These are phyloP conservation scores for Heterotis niloticus DNA, from an alignment of 2,113 vertebrate genomes.

Conservation along the genomic window DNA sequence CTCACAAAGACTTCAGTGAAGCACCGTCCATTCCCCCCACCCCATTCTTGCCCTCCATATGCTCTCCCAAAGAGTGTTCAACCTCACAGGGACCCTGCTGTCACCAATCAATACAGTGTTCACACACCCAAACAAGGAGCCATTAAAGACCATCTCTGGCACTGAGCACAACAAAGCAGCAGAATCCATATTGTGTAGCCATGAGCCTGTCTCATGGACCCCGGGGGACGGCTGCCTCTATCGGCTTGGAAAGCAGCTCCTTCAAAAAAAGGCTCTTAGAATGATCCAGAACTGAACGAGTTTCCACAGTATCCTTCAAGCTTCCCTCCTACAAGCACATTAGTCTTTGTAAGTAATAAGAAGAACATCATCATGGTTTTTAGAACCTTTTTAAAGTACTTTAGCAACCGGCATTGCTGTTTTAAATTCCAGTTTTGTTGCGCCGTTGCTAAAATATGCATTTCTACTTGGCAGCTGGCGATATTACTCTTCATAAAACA, in stretches of 20 bases:
- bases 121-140: conserved; percentile 11
- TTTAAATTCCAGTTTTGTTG: not conserved
- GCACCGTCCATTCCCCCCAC: not conserved
- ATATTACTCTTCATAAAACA: conserved; percentile 20
- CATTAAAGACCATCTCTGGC: conserved; percentile 16
- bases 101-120: conserved; percentile 17
- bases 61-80: not conserved
- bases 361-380: not conserved
- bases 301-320: not conserved
- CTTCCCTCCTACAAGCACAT: not conserved
- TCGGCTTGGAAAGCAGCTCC: not conserved
- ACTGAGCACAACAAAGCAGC: not conserved
- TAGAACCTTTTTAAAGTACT: not conserved
- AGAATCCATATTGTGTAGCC: conserved; percentile 16
- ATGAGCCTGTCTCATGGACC: not conserved
- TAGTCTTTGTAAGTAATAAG: not conserved
- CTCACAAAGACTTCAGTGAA: too few relatives aligned
- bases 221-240: not conserved
- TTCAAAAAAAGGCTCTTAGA: not conserved
- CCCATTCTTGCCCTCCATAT: not conserved
- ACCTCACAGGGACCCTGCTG: conserved; percentile 1
- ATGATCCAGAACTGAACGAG: conserved; percentile 11
- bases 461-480: conserved; percentile 18
- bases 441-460: not conserved
- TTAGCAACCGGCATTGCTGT: not conserved